Conservation (phyloP, 2,113 vertebrate genomes). For the Sinosuthora webbiana region DNA sequence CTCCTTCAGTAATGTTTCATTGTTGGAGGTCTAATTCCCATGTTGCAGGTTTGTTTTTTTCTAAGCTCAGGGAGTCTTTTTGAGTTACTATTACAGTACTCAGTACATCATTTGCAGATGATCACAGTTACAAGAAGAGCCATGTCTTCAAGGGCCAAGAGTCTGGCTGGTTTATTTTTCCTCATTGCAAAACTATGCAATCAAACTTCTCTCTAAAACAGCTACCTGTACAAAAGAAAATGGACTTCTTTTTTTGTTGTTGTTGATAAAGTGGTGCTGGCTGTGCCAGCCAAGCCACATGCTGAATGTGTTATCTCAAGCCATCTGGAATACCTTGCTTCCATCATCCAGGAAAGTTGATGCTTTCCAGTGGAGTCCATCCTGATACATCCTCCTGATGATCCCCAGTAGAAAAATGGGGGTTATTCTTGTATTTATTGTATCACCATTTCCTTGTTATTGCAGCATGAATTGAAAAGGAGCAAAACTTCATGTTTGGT, state of each 20-base stretch:
- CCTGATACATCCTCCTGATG: not conserved
- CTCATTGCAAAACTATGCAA: not conserved
- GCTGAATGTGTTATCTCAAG: not conserved
- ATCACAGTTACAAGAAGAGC: not conserved
- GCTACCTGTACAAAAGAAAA: not conserved
- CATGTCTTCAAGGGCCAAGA: not conserved
- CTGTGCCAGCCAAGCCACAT: not conserved
- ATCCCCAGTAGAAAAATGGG: not conserved
- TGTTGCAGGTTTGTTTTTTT: not conserved
- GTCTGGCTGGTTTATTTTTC: not conserved
- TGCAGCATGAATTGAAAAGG: not conserved
- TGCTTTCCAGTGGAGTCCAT: not conserved
- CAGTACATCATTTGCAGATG: not conserved
- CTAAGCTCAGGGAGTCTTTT: not conserved
- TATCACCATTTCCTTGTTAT: not conserved
- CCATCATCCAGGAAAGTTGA: not conserved
- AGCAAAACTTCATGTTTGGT: not conserved
- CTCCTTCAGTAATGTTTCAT: not conserved
- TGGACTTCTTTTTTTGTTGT: not conserved
- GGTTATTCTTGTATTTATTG: not conserved
- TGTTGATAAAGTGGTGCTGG: not conserved
- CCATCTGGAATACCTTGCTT: not conserved
- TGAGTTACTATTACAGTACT: not conserved
- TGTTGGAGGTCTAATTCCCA: not conserved
- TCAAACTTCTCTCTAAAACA: not conserved